These are phyloP conservation scores for Papilio protenor DNA, from an alignment of 2,888 invertebrate genomes.

Conservation along the genomic window DNA sequence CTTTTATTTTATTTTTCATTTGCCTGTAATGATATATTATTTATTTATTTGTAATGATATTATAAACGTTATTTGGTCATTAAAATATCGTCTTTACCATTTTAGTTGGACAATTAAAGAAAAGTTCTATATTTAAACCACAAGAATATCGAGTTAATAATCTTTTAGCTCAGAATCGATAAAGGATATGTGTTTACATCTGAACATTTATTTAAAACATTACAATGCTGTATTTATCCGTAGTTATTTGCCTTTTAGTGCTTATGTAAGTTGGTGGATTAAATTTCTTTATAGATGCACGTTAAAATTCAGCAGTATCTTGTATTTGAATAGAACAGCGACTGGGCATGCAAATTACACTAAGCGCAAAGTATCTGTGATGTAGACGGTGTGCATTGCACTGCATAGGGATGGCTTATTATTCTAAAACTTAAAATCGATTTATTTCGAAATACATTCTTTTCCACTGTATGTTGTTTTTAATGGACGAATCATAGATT, in stretches of 20 bases:
- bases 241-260: neutral
- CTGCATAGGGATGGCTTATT: constrained; percentile 31
- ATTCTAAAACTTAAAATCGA: constrained; percentile 3
- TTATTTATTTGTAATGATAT: too few species aligned
- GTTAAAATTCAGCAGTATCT: constrained; percentile 36
- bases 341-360: constrained; percentile 36
- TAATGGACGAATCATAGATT: neutral
- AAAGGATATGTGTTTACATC: too few species aligned
- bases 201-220: too few species aligned
- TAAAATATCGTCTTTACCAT: too few species aligned
- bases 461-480: neutral
- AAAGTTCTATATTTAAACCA: too few species aligned
- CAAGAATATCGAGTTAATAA: too few species aligned
- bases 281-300: constrained; percentile 23
- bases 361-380: constrained; percentile 31
- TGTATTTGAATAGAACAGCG: constrained; percentile 32
- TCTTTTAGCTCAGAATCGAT: too few species aligned
- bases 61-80: too few species aligned
- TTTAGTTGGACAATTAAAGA: too few species aligned
- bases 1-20: too few species aligned
- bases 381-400: constrained; percentile 15
- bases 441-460: constrained; percentile 4
- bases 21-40: neutral
- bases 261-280: neutral
- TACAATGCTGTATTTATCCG: neutral